Evolutionary conservation across 2,888 invertebrate genomes (phyloP).

Genomic region (Taenaris catops): DNA sequence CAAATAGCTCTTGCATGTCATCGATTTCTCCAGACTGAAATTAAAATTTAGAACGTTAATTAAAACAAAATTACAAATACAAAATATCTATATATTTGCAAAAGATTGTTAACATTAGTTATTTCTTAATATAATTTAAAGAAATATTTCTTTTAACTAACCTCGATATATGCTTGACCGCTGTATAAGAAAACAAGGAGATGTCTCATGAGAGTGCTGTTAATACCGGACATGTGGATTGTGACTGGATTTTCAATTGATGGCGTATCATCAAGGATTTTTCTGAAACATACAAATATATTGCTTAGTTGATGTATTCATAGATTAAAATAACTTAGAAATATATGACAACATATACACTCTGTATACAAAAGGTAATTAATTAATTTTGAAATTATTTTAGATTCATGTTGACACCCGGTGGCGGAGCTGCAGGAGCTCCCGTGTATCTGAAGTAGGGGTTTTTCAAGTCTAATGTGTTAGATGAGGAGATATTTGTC

Average conservation of each 20-base stretch:
- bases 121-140: background rate
- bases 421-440: slow-evolving; percentile 94
- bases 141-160: slow-evolving; percentile 43
- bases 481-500: slow-evolving; percentile 87
- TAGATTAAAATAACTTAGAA: too few species aligned
- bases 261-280: slow-evolving; percentile 86
- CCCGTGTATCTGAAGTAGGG: slow-evolving; percentile 98
- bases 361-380: too few species aligned
- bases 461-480: slow-evolving; percentile 98
- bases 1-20: slow-evolving; percentile 90
- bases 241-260: slow-evolving; percentile 86
- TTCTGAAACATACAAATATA: slow-evolving; percentile 55
- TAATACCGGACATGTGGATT: slow-evolving; percentile 91
- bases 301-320: too few species aligned
- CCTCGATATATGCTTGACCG: slow-evolving; percentile 90
- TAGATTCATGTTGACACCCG: slow-evolving; percentile 94
- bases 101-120: background rate
- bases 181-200: slow-evolving; percentile 92
- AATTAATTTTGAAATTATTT: too few species aligned
- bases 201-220: slow-evolving; percentile 88
- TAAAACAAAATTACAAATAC: too few species aligned
- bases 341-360: too few species aligned
- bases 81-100: background rate
- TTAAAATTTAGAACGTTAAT: too few species aligned
- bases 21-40: slow-evolving; percentile 89